A percentile compares a stretch with the other conserved stretches of the same genome.
These are phyloP conservation scores for Cancer borealis DNA, from an alignment of 2,888 invertebrate genomes.

Conservation along the genomic window DNA sequence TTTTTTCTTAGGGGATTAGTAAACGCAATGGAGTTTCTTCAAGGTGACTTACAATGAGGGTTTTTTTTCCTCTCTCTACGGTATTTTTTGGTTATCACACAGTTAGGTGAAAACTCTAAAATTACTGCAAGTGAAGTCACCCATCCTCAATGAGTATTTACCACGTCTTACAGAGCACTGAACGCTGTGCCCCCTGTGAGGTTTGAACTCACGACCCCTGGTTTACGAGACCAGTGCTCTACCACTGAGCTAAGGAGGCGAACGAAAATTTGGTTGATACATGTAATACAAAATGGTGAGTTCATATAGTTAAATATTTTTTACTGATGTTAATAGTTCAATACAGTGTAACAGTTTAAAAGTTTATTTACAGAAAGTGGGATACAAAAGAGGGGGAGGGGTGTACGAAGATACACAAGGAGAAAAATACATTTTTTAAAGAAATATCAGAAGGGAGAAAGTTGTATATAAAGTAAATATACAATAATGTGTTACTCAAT, in stretches of 20 bases:
- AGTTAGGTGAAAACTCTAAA: background rate
- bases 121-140: background rate
- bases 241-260: conserved; percentile 83
- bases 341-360: background rate
- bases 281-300: conserved; percentile 79
- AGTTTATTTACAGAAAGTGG: too few relatives aligned
- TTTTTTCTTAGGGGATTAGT: background rate
- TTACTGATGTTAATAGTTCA: background rate
- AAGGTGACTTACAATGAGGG: background rate
- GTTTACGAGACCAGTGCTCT: conserved; percentile 85
- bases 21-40: too few relatives aligned
- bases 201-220: conserved; percentile 85
- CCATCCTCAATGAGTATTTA: background rate
- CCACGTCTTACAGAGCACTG: background rate
- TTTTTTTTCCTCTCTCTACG: background rate
- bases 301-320: conserved; percentile 84
- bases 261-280: background rate
- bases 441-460: too few relatives aligned
- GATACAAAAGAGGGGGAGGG: too few relatives aligned
- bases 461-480: background rate
- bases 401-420: too few relatives aligned
- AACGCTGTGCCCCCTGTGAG: conserved; percentile 83
- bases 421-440: too few relatives aligned
- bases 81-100: background rate
- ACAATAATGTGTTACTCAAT: background rate